Conservation (phyloP, 2,888 invertebrate species). For the Leistus spinibarbis region DNA sequence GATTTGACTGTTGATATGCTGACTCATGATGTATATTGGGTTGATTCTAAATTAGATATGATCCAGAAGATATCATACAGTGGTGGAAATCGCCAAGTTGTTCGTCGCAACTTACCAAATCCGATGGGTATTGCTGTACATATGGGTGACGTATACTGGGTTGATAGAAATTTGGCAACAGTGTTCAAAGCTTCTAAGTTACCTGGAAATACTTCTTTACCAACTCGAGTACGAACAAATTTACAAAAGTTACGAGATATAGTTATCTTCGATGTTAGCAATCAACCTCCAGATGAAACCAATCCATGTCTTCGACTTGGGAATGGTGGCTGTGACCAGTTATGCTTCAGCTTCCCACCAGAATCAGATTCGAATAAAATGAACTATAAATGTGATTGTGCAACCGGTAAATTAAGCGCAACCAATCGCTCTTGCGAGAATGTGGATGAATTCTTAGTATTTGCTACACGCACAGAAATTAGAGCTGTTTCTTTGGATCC, state of each 20-base stretch:
- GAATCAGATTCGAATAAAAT: constrained; percentile 60
- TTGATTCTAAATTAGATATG: constrained; percentile 91
- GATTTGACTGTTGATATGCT: constrained; percentile 91
- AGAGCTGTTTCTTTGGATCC: constrained; percentile 89
- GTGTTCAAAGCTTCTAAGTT: constrained; percentile 81
- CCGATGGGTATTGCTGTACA: constrained; percentile 93
- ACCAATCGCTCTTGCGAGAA: constrained; percentile 76
- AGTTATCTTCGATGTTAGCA: constrained; percentile 85
- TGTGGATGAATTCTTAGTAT: constrained; percentile 89
- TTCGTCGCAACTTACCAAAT: constrained; percentile 86
- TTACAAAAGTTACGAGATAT: constrained; percentile 87
- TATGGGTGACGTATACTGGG: constrained; percentile 89
- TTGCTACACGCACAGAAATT: constrained; percentile 93
- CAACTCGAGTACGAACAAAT: constrained; percentile 79
- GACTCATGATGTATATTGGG: constrained; percentile 97
- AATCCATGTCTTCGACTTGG: constrained; percentile 80
- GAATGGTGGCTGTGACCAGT: constrained; percentile 89
- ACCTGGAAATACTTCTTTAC: constrained; percentile 72
- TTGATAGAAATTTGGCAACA: constrained; percentile 87
- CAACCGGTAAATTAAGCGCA: constrained; percentile 77
- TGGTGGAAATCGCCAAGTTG: constrained; percentile 81
- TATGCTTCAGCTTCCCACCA: constrained; percentile 91
- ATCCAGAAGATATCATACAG: constrained; percentile 90
- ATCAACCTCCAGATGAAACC: constrained; percentile 82
- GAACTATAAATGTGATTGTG: constrained; percentile 85